Percentiles rank a stretch among this genome's conserved stretches.
These are phyloP conservation scores for Atractosteus spatula DNA, from an alignment of 2,113 vertebrate species.

Conservation along the genomic window DNA sequence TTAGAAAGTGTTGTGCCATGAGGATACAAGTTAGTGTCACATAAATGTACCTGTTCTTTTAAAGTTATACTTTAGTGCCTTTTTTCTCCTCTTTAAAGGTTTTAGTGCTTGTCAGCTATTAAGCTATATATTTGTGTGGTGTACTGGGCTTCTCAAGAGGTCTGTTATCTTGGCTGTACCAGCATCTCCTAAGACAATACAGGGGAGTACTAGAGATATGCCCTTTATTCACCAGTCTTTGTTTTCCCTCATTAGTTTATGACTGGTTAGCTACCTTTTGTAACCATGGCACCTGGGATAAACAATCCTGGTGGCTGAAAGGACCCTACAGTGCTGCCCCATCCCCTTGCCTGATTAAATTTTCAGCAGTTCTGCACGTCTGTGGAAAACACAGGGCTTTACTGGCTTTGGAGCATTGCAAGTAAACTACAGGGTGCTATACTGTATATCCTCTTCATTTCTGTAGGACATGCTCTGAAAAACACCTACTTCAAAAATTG, in stretches of 20 bases:
- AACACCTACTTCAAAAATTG: no score
- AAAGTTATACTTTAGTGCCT: no score
- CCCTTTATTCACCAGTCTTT: constrained; percentile 58
- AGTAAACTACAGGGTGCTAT: no score
- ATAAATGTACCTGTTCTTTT: no score
- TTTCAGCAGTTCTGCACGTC: constrained; percentile 60
- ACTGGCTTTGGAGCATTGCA: no score
- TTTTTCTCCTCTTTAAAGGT: background rate
- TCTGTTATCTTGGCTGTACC: constrained; percentile 47
- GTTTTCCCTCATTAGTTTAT: constrained; percentile 71
- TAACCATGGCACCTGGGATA: constrained; percentile 58
- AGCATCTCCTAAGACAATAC: constrained; percentile 46
- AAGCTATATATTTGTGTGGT: constrained; percentile 11
- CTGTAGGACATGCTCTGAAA: no score
- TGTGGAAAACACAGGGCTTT: constrained; percentile 12
- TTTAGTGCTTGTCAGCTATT: constrained; percentile 10
- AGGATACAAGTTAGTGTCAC: no score
- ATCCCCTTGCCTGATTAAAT: constrained; percentile 66
- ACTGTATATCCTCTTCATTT: no score
- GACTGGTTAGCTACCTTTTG: constrained; percentile 43
- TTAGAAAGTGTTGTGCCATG: no score
- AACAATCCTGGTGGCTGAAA: constrained; percentile 59
- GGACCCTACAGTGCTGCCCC: constrained; percentile 56
- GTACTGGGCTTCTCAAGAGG: constrained; percentile 19
- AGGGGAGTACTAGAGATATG: constrained; percentile 36